Evolutionary conservation across 2,113 vertebrate genomes (phyloP), one percentile per base, ranked within the genome.

Genomic region (Apodemus speciosus): DNA sequence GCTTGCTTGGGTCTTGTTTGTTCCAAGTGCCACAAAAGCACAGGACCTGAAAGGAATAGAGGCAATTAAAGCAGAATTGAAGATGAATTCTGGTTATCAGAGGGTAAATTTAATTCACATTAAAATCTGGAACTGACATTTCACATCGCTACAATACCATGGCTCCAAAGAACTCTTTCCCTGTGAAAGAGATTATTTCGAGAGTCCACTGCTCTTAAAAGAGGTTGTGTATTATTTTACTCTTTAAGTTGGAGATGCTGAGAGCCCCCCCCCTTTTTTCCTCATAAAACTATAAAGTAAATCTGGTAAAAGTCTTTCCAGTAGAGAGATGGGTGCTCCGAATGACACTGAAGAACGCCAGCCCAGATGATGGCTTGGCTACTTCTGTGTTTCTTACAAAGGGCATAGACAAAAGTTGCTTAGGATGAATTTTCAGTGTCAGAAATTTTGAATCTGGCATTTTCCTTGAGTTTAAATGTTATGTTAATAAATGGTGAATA

Each of bases 391-490:
- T 91, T 92, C 71, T 91, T 77, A 88, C 71, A 93, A 93, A 96
- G 49, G 60, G 30, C 75, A 91, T 32, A 89, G 38, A 90, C 56
- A 89, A 91, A 95, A 27, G 0, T 35, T 92, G 40, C 93, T 92
- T 23, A 56, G n/a, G 72, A 91, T 92, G 73, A 73, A 91, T 96
- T 94, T 95, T 77, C 38, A 46, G 30, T 94, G 60, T 96, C 92
- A 85, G 35, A 90, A 87, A 60, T 73, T 94, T 66, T 72, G 71
- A 85, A 2, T 62, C 9, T 97, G 92, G 89, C 76, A 94, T 96
- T 96, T 96, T 90, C 62, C 66, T 71, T 92, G 71, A 88, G 46
- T 91, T 93, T 94, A 94, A 92, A 94, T 92, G 64, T 90, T 93
- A 18, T 68, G 49, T 94, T 94, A 96, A 89, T 91, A 96, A 88